Percentiles rank a stretch among this genome's conserved stretches.
Evolutionary conservation across 2,888 invertebrate genomes (phyloP).

Genomic region (Fragum fragum): DNA sequence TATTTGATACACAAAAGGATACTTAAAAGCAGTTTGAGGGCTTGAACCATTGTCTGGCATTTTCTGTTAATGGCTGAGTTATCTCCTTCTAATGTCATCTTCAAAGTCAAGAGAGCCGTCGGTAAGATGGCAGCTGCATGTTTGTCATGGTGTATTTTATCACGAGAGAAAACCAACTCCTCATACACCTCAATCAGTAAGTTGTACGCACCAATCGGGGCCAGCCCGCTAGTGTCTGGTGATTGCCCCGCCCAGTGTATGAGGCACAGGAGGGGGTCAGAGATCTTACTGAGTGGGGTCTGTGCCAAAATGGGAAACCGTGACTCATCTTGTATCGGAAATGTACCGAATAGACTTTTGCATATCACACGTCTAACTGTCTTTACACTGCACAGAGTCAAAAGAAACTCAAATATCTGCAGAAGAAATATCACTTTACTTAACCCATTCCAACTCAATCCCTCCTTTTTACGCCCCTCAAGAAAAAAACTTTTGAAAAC

Average conservation of each 20-base stretch:
- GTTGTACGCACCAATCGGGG: constrained; percentile 79
- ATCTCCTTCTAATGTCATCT: constrained; percentile 61
- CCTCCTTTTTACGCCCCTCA: too few relatives aligned
- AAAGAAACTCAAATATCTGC: constrained; percentile 86
- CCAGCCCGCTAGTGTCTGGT: constrained; percentile 74
- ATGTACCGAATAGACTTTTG: constrained; percentile 68
- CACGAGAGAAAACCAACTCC: constrained; percentile 77
- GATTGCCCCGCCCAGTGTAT: constrained; percentile 82
- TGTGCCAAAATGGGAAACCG: constrained; percentile 57
- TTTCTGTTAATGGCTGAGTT: constrained; percentile 69
- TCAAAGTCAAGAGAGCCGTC: constrained; percentile 73
- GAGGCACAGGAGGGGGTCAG: constrained; percentile 80
- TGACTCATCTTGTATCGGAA: constrained; percentile 62
- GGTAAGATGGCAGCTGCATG: constrained; percentile 77
- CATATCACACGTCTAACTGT: constrained; percentile 71
- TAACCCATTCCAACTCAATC: too few relatives aligned
- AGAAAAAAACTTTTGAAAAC: too few relatives aligned
- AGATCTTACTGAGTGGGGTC: constrained; percentile 69
- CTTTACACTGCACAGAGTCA: constrained; percentile 84
- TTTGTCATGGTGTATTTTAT: constrained; percentile 67
- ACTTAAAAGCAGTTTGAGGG: constrained; percentile 75
- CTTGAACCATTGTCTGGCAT: constrained; percentile 80
- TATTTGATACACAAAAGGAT: too few relatives aligned
- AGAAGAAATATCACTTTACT: too few relatives aligned
- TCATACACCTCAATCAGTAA: constrained; percentile 77